These are phyloP conservation scores for Melipona bicolor DNA, from an alignment of 2,888 invertebrate species.

Conservation along the genomic window DNA sequence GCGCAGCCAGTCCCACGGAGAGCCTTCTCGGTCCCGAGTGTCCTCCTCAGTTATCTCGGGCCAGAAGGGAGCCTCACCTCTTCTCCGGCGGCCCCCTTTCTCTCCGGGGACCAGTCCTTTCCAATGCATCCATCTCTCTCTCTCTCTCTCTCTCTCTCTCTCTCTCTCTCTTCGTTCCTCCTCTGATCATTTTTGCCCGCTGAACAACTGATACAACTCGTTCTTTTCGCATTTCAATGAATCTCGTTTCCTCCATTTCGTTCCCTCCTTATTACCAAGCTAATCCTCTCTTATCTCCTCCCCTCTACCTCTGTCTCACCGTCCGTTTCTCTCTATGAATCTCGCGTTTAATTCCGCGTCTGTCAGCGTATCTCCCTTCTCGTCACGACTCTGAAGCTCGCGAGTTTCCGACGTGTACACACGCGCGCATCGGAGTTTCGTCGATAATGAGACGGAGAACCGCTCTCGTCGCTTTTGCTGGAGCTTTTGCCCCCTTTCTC, in stretches of 20 bases:
- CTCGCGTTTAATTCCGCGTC: conserved; percentile 60
- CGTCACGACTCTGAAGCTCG: conserved; percentile 63
- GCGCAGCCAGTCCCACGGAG: conserved; percentile 75
- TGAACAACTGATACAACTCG: conserved; percentile 5
- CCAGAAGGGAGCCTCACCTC: conserved; percentile 64
- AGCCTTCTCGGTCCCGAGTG: conserved; percentile 59
- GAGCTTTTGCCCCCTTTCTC: background rate
- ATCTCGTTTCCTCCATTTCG: conserved; percentile 35
- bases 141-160: conserved; percentile 30
- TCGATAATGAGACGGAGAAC: conserved; percentile 53
- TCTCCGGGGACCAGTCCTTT: conserved; percentile 70
- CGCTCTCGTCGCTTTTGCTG: background rate
- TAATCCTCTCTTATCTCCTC: conserved; percentile 45
- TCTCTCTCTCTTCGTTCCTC: background rate
- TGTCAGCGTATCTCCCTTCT: conserved; percentile 55
- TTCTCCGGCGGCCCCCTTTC: conserved; percentile 64
- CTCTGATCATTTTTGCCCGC: background rate
- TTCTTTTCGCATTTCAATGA: conserved; percentile 24
- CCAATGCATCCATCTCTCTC: conserved; percentile 66
- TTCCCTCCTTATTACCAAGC: conserved; percentile 60
- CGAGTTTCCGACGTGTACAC: conserved; percentile 51
- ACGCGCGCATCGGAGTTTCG: conserved; percentile 43
- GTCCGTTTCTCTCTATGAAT: background rate
- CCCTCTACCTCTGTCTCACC: too few species aligned
- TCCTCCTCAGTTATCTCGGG: conserved; percentile 74